Evolutionary conservation across 2,797 vertebrate species (phyloP), one percentile per base, ranked within the genome.

Genomic region (Avahi laniger): DNA sequence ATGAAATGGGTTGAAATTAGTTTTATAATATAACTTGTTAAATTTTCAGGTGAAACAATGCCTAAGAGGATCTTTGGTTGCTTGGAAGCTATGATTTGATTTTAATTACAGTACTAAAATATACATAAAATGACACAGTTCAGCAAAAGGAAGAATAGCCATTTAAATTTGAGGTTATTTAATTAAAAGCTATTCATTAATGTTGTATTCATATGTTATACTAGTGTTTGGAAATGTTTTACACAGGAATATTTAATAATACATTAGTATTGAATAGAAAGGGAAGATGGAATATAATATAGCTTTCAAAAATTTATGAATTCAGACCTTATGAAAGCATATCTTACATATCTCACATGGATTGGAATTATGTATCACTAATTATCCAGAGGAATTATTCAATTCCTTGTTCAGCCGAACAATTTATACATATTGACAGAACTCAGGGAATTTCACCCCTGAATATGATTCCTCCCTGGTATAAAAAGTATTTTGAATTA

Each of bases 1-100:
- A 95, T 79, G 35, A 97, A 97, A 94, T 50, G 22, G 11, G 18
- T 84, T 96, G 46, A 84, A 93, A 93, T 63, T 82, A 93, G 12
- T 94, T 98, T 98, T 94, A 94, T 96, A 97, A 95, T 97, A 90
- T 83, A 94, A 65, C 54, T 76, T 98, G 91, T 94, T 97, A 98
- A 96, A 95, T 85, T 80, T 98, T 97, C 80, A 97, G 96, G 81
- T 93, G 91, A 98, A 98, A 97, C 67, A 92, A 65, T 94, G 63
- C 93, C 97, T 95, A 98, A 96, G 94, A 96, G 94, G 90, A 97
- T 98, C 93, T 93, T 95, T 85, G 72, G 69, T 97, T 91, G 89
- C 80, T 97, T 80, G 69, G 65, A 97, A 89, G 83, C 65, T 97
- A 94, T 96, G 90, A 87, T 92, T 98, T 98, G 83, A 97, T 93